These are phyloP conservation scores for Podargus strigoides DNA, from an alignment of 2,797 vertebrate genomes.

Conservation along the genomic window DNA sequence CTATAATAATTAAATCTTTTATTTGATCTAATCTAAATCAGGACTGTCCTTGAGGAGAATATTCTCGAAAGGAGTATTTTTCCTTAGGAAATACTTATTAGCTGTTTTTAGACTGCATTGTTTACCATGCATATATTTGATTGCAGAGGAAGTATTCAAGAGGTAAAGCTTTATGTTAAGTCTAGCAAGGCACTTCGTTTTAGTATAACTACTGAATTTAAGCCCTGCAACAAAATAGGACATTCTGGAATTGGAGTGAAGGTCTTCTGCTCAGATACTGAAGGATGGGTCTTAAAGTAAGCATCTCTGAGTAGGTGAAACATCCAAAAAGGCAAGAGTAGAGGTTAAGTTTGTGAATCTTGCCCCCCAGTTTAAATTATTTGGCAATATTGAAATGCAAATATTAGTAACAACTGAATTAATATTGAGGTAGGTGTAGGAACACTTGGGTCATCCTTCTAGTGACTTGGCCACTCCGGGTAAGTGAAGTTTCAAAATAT, in stretches of 20 bases:
- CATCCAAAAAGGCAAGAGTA: neutral
- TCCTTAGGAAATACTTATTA: constrained; percentile 5
- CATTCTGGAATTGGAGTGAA: neutral
- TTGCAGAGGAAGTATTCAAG: neutral
- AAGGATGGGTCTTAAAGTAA: neutral
- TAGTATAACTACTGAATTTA: neutral
- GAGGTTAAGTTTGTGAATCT: neutral
- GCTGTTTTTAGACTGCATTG: neutral
- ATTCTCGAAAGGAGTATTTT: constrained; percentile 3
- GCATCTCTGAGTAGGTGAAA: neutral
- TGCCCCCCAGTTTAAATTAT: neutral
- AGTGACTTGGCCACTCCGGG: neutral
- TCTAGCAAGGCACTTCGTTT: neutral
- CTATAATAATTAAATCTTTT: constrained; percentile 2
- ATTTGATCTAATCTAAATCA: constrained; percentile 9
- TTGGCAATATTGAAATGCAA: neutral
- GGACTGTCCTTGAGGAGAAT: neutral
- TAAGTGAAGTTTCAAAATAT: neutral
- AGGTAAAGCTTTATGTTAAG: neutral
- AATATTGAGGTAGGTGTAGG: neutral
- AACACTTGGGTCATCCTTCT: neutral
- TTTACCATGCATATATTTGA: neutral
- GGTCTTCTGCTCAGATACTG: neutral
- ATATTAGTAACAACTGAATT: neutral
- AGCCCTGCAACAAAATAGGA: neutral